Percentiles rank a stretch among this genome's conserved stretches.
These are phyloP conservation scores for Atractosteus spatula DNA, from an alignment of 2,113 vertebrate species.

Conservation along the genomic window DNA sequence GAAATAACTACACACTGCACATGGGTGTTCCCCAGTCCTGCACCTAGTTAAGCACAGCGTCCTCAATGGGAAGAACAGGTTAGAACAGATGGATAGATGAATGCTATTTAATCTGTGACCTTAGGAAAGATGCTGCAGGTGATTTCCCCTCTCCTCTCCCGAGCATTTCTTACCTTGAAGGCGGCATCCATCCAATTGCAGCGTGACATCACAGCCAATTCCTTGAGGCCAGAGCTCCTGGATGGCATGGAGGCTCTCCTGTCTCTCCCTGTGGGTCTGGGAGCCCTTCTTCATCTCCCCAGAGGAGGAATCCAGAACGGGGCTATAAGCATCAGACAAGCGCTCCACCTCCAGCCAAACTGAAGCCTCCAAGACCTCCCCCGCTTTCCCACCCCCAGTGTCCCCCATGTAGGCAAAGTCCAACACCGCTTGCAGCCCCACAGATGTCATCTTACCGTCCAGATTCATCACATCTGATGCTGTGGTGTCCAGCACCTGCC, in stretches of 20 bases:
- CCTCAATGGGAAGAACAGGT: background rate
- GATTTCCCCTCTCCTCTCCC: too few relatives aligned
- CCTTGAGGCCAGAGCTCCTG: slow-evolving; percentile 51
- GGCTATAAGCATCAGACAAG: slow-evolving; percentile 34
- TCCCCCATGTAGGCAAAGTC: slow-evolving; percentile 65
- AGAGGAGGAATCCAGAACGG: background rate
- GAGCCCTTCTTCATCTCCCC: background rate
- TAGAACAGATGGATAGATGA: background rate
- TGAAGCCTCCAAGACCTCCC: slow-evolving; percentile 49
- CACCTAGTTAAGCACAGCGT: too few relatives aligned
- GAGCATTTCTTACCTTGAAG: slow-evolving; percentile 47
- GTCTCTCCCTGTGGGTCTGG: slow-evolving; percentile 45
- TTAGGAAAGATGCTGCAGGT: too few relatives aligned
- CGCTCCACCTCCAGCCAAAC: slow-evolving; percentile 54
- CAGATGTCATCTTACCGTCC: slow-evolving; percentile 13
- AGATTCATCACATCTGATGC: slow-evolving; percentile 13
- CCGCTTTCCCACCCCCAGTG: background rate
- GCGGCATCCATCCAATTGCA: slow-evolving; percentile 52
- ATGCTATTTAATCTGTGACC: too few relatives aligned
- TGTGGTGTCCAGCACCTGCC: background rate
- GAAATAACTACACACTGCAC: too few relatives aligned
- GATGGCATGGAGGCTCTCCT: slow-evolving; percentile 53
- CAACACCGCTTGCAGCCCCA: slow-evolving; percentile 55
- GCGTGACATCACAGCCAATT: slow-evolving; percentile 67
- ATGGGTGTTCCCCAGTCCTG: too few relatives aligned